Evolutionary conservation across 37 sponge, comb jelly and placozoan genomes (phyloP), one percentile per base, ranked within the genome.

Genomic region (Ephydatia muelleri): DNA sequence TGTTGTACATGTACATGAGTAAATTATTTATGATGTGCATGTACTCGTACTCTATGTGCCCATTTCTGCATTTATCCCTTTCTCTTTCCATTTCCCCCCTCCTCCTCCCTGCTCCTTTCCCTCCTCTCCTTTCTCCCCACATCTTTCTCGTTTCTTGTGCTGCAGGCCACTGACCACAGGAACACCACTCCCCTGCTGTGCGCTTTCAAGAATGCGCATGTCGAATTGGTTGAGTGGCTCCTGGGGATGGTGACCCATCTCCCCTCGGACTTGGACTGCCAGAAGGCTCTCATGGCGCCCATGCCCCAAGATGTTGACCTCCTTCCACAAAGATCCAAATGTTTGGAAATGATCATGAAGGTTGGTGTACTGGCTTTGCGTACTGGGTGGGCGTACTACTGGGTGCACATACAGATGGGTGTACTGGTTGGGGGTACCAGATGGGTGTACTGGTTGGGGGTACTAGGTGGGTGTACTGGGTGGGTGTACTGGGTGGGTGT

Each of bases 141-240:
- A 40, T 5, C 26, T 28, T 34, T n/a, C 28, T 73, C 27, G 12
- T 36, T 14, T 32, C 33, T 28, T 76, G 36, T 34, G 4, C 49
- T 78, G 37, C 75, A 97, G 93, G 89, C 88, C 32, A 47, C 86
- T 26, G 99, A 99, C 83, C 87, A 89, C 40, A 79, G 97, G 21
- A 84, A 91, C 31, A 83, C 77, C 36, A 96, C 99, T 0, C 94
- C 99, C 22, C 87, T 99, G 9, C 85, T 96, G 28, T 91, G 95
- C 26, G 87, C 99, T 68, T 99, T 96, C 81, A 86, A 87, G 71
- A 95, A 91, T 76, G 98, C 95, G 0, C 95, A 95, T 70, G 70
- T 83, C 29, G 92, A 97, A 78, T 87, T 99, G 66, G 99, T 99
- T 43, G 97, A 99, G 70, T 99, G 99, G 99, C 87, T 99, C 11